These are phyloP conservation scores for Neomonachus schauinslandi DNA, from an alignment of 2,113 vertebrate genomes.

Conservation along the genomic window DNA sequence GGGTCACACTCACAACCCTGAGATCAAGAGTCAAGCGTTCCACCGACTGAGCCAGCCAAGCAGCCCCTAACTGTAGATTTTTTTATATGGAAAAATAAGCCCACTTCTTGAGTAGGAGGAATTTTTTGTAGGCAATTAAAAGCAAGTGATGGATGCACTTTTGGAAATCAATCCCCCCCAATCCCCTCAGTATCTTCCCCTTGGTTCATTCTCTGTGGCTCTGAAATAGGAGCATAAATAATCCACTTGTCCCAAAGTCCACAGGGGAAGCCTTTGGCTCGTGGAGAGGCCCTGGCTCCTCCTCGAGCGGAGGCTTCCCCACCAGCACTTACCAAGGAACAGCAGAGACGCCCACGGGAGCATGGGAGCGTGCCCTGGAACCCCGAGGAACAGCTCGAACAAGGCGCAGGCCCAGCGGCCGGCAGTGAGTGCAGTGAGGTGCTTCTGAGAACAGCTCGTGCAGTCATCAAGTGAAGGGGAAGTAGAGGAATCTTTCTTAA, in stretches of 20 bases:
- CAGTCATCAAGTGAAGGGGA: conserved; percentile 8
- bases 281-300: background rate
- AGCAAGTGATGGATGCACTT: background rate
- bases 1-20: background rate
- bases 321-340: background rate
- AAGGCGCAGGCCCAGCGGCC: background rate
- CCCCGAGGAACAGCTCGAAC: background rate
- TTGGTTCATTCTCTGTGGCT: background rate
- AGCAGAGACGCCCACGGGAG: conserved; percentile 17
- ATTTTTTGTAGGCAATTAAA: background rate
- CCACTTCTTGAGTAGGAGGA: background rate
- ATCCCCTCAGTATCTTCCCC: background rate
- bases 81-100: background rate
- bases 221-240: background rate
- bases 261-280: background rate
- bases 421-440: background rate
- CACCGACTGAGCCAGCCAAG: background rate
- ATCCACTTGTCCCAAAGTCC: background rate
- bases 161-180: background rate
- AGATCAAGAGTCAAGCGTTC: background rate
- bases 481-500: background rate
- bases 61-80: background rate
- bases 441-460: background rate
- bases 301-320: background rate
- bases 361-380: background rate